Conservation (phyloP, 2,113 vertebrate genomes). For the Tapirus terrestris region DNA sequence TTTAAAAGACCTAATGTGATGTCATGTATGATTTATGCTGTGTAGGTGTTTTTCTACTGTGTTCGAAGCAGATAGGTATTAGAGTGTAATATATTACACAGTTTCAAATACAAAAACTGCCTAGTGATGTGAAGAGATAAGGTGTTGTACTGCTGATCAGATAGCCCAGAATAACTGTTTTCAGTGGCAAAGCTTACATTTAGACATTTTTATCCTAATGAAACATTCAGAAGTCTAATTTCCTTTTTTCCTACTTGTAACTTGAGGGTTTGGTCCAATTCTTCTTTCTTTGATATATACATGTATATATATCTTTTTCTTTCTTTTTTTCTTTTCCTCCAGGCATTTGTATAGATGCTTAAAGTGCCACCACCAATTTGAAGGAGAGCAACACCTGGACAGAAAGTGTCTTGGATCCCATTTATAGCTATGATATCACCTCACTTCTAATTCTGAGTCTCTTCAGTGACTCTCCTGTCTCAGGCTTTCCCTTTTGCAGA, state of each 20-base stretch:
- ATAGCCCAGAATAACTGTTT: constrained; percentile 56
- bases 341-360: not conserved
- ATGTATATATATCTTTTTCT: not conserved
- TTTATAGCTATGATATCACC: not conserved
- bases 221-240: constrained; percentile 64
- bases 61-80: constrained; percentile 74
- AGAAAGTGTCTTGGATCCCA: not conserved
- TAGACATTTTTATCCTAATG: constrained; percentile 56
- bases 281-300: not conserved
- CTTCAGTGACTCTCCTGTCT: not conserved
- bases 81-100: constrained; percentile 66
- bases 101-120: constrained; percentile 64
- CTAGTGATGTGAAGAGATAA: constrained; percentile 68
- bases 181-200: constrained; percentile 42
- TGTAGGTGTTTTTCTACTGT: constrained; percentile 72
- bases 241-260: not conserved
- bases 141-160: constrained; percentile 66
- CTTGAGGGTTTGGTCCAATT: not conserved
- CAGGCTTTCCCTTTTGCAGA: not conserved
- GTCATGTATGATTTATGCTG: constrained; percentile 81
- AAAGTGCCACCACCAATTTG: not conserved
- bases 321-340: not conserved
- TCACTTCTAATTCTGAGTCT: not conserved
- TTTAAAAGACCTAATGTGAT: constrained; percentile 81
- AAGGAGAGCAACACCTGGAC: not conserved